phyloP scores from a whole-genome alignment of 2,888 invertebrate species.

The Perithous albicinctus region DNA sequence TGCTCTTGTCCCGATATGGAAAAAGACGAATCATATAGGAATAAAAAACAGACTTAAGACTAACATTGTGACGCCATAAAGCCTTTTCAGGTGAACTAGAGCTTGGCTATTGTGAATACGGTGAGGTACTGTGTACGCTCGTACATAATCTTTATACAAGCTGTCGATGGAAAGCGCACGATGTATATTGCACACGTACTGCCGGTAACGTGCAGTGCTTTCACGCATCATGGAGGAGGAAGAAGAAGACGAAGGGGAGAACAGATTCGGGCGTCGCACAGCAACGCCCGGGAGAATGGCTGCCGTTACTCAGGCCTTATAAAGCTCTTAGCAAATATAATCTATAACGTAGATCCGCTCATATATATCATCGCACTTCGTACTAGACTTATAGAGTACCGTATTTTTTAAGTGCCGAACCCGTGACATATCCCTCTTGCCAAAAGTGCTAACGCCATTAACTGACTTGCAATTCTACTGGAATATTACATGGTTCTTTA shows the following conservation, averaged over 20 bases:
- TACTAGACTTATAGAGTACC: constrained; percentile 10
- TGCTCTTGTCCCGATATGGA: background rate
- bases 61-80: constrained; percentile 14
- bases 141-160: constrained; percentile 42
- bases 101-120: constrained; percentile 19
- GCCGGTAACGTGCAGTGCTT: constrained; percentile 14
- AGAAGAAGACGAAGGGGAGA: background rate
- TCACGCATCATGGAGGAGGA: background rate
- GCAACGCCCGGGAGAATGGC: constrained; percentile 36
- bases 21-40: background rate
- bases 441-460: background rate
- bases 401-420: constrained; percentile 23
- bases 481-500: background rate
- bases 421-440: background rate
- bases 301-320: constrained; percentile 54
- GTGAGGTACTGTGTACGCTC: constrained; percentile 1
- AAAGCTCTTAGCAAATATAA: constrained; percentile 58
- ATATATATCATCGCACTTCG: constrained; percentile 32
- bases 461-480: background rate
- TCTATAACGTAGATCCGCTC: constrained; percentile 41
- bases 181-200: constrained; percentile 12
- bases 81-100: background rate
- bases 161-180: constrained; percentile 23
- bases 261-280: constrained; percentile 15
- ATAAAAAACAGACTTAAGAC: background rate